A percentile compares a stretch with the other conserved stretches of the same genome.
Evolutionary conservation across 2,113 vertebrate species (phyloP).

Genomic region (Halcyon senegalensis): DNA sequence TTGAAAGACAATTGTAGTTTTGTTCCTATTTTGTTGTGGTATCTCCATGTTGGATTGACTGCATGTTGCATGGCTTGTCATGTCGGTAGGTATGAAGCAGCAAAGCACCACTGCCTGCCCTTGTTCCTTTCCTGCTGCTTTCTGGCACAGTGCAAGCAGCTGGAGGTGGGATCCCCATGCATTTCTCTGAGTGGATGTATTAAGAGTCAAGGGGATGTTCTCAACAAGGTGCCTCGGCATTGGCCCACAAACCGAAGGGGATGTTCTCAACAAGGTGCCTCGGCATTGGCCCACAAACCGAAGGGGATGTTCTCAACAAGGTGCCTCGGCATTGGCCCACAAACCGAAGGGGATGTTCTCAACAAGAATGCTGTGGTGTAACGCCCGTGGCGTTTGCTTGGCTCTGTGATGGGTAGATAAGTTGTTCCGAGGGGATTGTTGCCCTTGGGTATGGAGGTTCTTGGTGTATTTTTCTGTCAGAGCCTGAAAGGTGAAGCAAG

Average conservation of each 20-base stretch:
- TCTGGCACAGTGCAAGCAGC: fast-evolving
- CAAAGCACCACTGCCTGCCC: not conserved
- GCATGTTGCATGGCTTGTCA: not conserved
- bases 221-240: no score
- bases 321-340: no score
- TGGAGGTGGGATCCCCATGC: no score
- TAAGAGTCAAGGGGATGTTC: fast-evolving
- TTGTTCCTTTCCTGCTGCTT: not conserved
- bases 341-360: fast-evolving
- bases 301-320: no score
- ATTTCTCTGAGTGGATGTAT: not conserved
- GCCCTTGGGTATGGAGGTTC: fast-evolving
- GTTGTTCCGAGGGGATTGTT: no score
- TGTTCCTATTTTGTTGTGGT: fast-evolving
- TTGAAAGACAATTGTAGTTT: not conserved
- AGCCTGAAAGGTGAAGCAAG: not conserved
- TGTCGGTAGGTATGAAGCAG: not conserved
- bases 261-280: no score
- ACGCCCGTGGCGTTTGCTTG: not conserved
- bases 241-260: no score
- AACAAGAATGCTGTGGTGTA: no score
- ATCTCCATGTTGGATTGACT: not conserved
- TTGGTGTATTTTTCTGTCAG: not conserved
- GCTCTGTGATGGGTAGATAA: not conserved
- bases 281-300: no score